phyloP scores from a whole-genome alignment of 2,888 invertebrate genomes.

The Frankliniella fusca region DNA sequence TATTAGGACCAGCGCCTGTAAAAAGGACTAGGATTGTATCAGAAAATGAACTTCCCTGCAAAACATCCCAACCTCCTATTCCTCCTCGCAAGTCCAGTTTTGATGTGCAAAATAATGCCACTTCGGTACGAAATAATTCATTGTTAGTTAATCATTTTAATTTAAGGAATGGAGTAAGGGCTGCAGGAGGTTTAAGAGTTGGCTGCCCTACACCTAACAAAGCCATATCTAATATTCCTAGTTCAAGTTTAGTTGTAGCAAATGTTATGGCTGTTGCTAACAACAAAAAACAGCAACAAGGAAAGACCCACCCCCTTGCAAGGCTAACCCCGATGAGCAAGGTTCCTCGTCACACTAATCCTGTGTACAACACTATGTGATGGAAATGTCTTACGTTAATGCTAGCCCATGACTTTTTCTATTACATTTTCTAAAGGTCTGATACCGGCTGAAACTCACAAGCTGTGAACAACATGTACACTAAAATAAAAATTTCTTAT shows the following conservation, averaged over 20 bases:
- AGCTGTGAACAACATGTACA: neutral
- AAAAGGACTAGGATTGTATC: constrained; percentile 40
- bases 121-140: constrained; percentile 43
- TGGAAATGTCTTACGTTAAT: constrained; percentile 22
- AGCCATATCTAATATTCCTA: constrained; percentile 46
- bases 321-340: constrained; percentile 65
- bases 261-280: constrained; percentile 68
- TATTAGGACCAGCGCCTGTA: constrained; percentile 29
- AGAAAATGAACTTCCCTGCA: constrained; percentile 35
- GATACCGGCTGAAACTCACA: neutral
- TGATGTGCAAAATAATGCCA: constrained; percentile 39
- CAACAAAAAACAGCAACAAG: constrained; percentile 80
- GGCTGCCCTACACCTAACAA: constrained; percentile 44
- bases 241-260: constrained; percentile 59
- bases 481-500: neutral
- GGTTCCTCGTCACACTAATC: constrained; percentile 72
- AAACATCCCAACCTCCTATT: constrained; percentile 43
- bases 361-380: constrained; percentile 88
- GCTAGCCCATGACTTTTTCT: neutral
- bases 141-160: constrained; percentile 33
- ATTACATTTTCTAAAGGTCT: neutral
- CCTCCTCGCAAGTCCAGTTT: constrained; percentile 45
- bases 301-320: constrained; percentile 86
- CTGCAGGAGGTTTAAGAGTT: constrained; percentile 26
- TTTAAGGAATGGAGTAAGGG: constrained; percentile 36